phyloP scores from a whole-genome alignment of 1,140 invertebrate genomes.

The Macrobrachium nipponense region DNA sequence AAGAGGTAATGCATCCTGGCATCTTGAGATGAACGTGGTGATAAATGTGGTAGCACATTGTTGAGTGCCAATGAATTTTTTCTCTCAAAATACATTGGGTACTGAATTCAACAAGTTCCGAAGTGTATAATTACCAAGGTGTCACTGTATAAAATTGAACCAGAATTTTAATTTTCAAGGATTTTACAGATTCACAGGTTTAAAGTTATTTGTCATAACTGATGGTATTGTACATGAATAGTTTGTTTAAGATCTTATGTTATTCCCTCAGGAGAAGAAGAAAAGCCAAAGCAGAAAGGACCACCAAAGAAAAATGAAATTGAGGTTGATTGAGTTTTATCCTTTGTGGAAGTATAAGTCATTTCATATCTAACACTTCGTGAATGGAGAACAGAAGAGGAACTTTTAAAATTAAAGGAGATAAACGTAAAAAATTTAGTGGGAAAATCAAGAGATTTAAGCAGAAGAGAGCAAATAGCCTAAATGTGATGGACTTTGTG shows the following conservation, averaged over 20 bases:
- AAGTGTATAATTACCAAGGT: too few relatives aligned
- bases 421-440: constrained; percentile 92
- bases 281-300: constrained; percentile 69
- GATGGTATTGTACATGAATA: neutral
- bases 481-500: constrained; percentile 93
- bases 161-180: neutral
- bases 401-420: constrained; percentile 94
- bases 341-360: constrained; percentile 99
- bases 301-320: constrained; percentile 70
- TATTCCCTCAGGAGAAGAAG: constrained; percentile 65
- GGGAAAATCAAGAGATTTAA: constrained; percentile 97
- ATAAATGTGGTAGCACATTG: too few relatives aligned
- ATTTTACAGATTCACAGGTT: neutral
- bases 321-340: constrained; percentile 96
- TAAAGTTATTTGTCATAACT: neutral
- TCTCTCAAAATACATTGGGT: too few relatives aligned
- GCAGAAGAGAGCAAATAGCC: constrained; percentile 88
- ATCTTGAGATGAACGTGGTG: too few relatives aligned
- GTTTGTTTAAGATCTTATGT: constrained; percentile 31
- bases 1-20: too few relatives aligned
- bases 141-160: too few relatives aligned
- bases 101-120: too few relatives aligned
- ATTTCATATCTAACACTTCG: constrained; percentile 99
- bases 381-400: constrained; percentile 98
- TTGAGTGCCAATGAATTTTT: too few relatives aligned